Base-by-base conservation (phyloP, 2,888 invertebrate genomes). In the Melieria omissa region DNA sequence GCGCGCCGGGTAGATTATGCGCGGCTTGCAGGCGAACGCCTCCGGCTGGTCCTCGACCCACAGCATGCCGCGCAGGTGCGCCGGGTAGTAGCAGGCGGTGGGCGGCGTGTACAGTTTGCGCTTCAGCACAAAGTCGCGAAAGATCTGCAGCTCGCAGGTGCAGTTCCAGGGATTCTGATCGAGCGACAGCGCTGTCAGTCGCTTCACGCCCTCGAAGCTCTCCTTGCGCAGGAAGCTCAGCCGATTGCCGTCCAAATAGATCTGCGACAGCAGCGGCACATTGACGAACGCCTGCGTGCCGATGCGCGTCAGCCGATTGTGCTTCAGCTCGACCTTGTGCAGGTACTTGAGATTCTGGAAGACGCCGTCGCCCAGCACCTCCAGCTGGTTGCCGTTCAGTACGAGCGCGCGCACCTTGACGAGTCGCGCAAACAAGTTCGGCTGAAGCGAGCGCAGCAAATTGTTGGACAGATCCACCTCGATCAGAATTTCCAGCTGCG, bases 131-230 rank as follows among this genome's bases (percentile, higher is more conserved):
- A 93, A 94, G 80, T 93, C 92, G 69, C 95, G 90, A 78, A 96
- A 93, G 10, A 90, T 89, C 80, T 93, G 92, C 65, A 96, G 87
- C 76, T 92, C 91, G 80, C 96, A 97, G 82, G 96, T 94, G 84
- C 96, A 97, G 73, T 92, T 90, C 96, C 96, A 96, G 0, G 93
- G 94, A 85, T 96, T 96, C 75, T 92, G 91, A 76, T 91, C 91
- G 0, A 96, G 88, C 73, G 92, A 93, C 62, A 96, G 88, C 79
- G 93, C 93, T 14, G 91, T 91, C 62, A 96, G 86, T 71, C 91
- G 91, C 6, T 89, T 89, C 65, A 95, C 86, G 49, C 89, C 88
- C 72, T 89, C 89, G 75, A 94, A 89, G 12, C 92, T 90, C 73
- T 91, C 90, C 49, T 90, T 88, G 78, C 90, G 89, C 65, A 95